These are phyloP conservation scores for Xenentodon cancila DNA, from an alignment of 2,797 vertebrate genomes.

Conservation along the genomic window DNA sequence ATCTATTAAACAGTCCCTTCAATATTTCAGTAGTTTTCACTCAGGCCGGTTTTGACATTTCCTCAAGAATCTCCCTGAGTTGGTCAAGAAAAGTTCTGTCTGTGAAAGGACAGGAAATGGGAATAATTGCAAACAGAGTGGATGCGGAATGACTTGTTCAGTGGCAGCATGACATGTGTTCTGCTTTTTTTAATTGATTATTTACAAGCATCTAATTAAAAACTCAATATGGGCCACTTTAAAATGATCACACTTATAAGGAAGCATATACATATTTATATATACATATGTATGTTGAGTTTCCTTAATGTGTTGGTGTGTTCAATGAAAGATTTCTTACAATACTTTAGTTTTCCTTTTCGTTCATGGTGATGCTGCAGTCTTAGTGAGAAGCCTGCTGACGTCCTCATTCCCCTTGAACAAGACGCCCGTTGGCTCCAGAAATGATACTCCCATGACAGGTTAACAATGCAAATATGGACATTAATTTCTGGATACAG, in stretches of 20 bases:
- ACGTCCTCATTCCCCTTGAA: constrained; percentile 40
- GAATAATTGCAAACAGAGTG: no score
- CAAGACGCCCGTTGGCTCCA: constrained; percentile 17
- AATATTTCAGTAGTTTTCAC: constrained; percentile 58
- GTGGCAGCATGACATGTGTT: constrained; percentile 21
- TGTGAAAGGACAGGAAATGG: constrained; percentile 47
- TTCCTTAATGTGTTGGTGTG: no score
- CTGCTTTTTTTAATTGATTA: background rate
- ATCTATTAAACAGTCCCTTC: constrained; percentile 19
- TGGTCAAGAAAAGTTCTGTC: constrained; percentile 44
- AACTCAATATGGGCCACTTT: no score
- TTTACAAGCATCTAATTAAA: no score
- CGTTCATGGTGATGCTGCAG: background rate
- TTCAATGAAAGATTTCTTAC: background rate
- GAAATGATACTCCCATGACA: constrained; percentile 48
- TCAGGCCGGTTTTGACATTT: constrained; percentile 47
- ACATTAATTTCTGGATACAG: constrained; percentile 72
- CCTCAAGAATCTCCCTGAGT: constrained; percentile 43
- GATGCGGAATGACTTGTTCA: constrained; percentile 40
- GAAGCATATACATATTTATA: no score
- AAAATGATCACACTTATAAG: no score
- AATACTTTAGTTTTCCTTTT: background rate
- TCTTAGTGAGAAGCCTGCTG: constrained; percentile 4
- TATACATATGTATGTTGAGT: no score
- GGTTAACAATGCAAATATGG: constrained; percentile 60